Evolutionary conservation across 2,888 invertebrate genomes (phyloP).

Genomic region (Aspidiotus rigidus): DNA sequence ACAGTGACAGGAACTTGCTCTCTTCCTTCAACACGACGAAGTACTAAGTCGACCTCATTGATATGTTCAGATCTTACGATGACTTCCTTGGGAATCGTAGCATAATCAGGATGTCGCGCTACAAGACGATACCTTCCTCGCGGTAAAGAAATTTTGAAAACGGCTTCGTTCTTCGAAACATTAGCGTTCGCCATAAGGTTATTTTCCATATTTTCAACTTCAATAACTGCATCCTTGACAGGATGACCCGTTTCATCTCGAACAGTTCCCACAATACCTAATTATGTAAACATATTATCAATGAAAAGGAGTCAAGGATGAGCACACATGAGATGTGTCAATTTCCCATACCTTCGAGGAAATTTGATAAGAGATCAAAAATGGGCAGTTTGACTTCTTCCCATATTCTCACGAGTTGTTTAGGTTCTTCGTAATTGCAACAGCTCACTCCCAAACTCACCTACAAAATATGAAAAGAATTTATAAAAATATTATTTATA

Average conservation of each 20-base stretch:
- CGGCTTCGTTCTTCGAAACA: conserved; percentile 59
- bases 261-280: conserved; percentile 63
- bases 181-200: conserved; percentile 46
- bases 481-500: neutral
- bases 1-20: too few species aligned
- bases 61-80: too few species aligned
- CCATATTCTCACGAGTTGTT: conserved; percentile 43
- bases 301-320: neutral
- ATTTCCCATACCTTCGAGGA: conserved; percentile 37
- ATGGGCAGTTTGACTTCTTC: conserved; percentile 42
- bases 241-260: conserved; percentile 55
- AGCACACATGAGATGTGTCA: neutral
- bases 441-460: conserved; percentile 38
- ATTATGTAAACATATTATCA: conserved; percentile 28
- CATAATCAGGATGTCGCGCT: conserved; percentile 36
- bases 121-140: conserved; percentile 57
- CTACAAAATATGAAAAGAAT: conserved; percentile 35
- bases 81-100: too few species aligned
- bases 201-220: conserved; percentile 48
- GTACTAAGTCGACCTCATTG: too few species aligned
- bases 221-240: conserved; percentile 61
- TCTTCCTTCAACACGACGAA: too few species aligned
- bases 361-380: conserved; percentile 40
- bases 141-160: conserved; percentile 62
- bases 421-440: conserved; percentile 39